Conservation (phyloP, 2,113 vertebrate species). For the Sinocyclocheilus anshuiensis region DNA sequence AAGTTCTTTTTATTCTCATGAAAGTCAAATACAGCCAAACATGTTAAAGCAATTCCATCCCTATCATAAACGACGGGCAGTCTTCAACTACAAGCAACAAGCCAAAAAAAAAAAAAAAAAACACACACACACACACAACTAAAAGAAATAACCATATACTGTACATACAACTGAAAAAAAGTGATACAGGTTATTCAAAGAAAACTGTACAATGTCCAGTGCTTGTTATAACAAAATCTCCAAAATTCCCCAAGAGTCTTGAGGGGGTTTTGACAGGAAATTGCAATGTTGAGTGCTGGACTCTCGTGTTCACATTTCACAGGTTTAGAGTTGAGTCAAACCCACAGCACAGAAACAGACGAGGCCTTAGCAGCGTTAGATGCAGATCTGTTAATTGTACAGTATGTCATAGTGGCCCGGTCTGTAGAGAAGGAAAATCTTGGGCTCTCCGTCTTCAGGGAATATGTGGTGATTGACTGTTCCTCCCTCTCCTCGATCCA, state of each 20-base stretch:
- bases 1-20: slow-evolving; percentile 18
- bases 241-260: slow-evolving; percentile 26
- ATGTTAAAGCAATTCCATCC: slow-evolving; percentile 26
- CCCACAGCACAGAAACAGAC: background rate
- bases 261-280: slow-evolving; percentile 27
- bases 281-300: slow-evolving; percentile 2
- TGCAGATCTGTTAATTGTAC: slow-evolving; percentile 80
- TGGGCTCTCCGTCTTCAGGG: slow-evolving; percentile 87
- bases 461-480: slow-evolving; percentile 91
- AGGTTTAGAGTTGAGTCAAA: slow-evolving; percentile 47
- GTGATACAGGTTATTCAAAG: slow-evolving; percentile 33
- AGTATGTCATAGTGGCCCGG: slow-evolving; percentile 94
- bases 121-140: background rate
- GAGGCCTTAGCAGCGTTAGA: background rate
- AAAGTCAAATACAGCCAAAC: slow-evolving; percentile 44
- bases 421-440: slow-evolving; percentile 90
- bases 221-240: slow-evolving; percentile 51
- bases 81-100: slow-evolving; percentile 12
- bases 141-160: slow-evolving; percentile 20
- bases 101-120: background rate
- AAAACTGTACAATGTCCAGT: slow-evolving; percentile 58
- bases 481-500: slow-evolving; percentile 91
- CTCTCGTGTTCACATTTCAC: slow-evolving; percentile 51
- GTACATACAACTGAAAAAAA: slow-evolving; percentile 15
- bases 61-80: slow-evolving; percentile 43